phyloP scores from a whole-genome alignment of 2,113 vertebrate species.

The Synodontis membranacea region DNA sequence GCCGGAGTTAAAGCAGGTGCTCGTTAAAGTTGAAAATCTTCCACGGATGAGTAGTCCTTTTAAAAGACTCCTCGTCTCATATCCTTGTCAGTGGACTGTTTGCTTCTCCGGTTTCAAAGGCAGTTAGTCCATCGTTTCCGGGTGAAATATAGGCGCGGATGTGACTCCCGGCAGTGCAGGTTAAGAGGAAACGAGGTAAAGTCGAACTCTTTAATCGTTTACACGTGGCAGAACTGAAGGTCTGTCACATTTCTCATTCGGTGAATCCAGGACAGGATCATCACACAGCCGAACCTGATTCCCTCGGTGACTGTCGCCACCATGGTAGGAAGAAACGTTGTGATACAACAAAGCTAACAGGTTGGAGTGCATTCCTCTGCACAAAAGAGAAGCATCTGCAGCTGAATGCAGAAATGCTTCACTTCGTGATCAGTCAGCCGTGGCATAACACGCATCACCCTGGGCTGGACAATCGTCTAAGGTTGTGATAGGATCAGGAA shows the following conservation, averaged over 20 bases:
- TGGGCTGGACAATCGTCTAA: neutral
- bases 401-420: neutral
- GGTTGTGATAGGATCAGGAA: no score
- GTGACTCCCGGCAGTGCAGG: slow-evolving; percentile 9
- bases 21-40: neutral
- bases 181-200: slow-evolving; percentile 26
- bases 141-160: neutral
- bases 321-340: neutral
- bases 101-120: slow-evolving; percentile 7
- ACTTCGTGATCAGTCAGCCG: neutral
- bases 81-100: neutral
- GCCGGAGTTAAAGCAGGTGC: slow-evolving; percentile 1
- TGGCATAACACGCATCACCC: neutral
- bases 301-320: neutral
- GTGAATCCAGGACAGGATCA: slow-evolving; percentile 32
- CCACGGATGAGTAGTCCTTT: neutral
- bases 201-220: neutral
- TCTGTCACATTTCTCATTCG: neutral
- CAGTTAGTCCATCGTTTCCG: neutral
- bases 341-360: slow-evolving; percentile 35
- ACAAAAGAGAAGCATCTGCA: neutral
- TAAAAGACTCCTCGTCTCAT: neutral
- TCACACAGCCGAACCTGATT: slow-evolving; percentile 41
- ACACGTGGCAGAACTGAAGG: neutral
- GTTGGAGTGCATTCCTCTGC: slow-evolving; percentile 51